Percentiles rank a stretch among this genome's conserved stretches.
phyloP scores from a whole-genome alignment of 2,888 invertebrate genomes.

The Drosophila ezoana region DNA sequence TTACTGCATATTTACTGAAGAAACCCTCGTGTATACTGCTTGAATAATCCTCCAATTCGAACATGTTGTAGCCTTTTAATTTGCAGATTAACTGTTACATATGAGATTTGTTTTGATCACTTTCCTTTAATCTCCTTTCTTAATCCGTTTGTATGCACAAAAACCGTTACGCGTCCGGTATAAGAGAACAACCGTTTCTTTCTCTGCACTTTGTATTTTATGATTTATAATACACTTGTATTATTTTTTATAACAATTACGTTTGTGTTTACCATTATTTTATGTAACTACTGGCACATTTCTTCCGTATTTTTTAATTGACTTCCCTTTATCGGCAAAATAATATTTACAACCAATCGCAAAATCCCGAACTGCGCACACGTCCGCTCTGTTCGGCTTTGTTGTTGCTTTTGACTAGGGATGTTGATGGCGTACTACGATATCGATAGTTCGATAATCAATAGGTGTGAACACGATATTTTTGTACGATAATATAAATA shows the following conservation, averaged over 20 bases:
- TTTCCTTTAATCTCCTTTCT: slow-evolving; percentile 19
- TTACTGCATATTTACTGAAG: slow-evolving; percentile 89
- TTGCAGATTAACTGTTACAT: slow-evolving; percentile 39
- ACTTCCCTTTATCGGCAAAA: slow-evolving; percentile 25
- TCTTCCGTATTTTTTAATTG: slow-evolving; percentile 23
- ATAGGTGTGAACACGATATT: not conserved
- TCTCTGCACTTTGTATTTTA: slow-evolving; percentile 21
- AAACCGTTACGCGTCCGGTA: slow-evolving; percentile 46
- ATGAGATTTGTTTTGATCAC: slow-evolving; percentile 68
- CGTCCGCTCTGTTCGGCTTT: slow-evolving; percentile 49
- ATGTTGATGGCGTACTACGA: slow-evolving; percentile 12
- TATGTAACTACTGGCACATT: slow-evolving; percentile 30
- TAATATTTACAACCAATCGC: slow-evolving; percentile 40
- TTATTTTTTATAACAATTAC: slow-evolving; percentile 15
- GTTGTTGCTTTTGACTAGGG: slow-evolving; percentile 51
- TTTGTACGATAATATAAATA: not conserved
- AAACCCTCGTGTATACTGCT: slow-evolving; percentile 89
- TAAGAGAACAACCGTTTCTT: slow-evolving; percentile 47
- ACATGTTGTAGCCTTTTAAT: slow-evolving; percentile 85
- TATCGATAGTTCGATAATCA: slow-evolving; percentile 12
- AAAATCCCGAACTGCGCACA: slow-evolving; percentile 39
- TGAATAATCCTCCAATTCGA: slow-evolving; percentile 90
- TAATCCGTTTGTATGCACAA: slow-evolving; percentile 28
- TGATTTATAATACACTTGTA: slow-evolving; percentile 25
- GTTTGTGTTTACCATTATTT: slow-evolving; percentile 12